Conservation (phyloP, 2,888 invertebrate genomes). For the Acanthosepion esculentum region DNA sequence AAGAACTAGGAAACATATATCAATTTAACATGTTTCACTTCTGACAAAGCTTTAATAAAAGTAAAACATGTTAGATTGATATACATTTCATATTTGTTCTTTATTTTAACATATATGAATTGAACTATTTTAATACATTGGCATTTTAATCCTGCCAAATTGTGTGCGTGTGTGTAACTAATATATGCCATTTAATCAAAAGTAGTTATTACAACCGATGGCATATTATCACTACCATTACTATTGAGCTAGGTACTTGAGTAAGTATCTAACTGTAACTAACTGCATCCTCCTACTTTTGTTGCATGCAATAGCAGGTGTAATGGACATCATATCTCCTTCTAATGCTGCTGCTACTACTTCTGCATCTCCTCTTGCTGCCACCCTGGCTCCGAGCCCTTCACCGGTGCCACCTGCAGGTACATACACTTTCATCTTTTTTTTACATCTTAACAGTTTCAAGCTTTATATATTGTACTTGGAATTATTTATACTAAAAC, state of each 20-base stretch:
- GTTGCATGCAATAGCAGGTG: conserved; percentile 43
- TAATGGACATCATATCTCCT: conserved; percentile 45
- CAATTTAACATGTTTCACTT: too few relatives aligned
- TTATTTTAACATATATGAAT: too few relatives aligned
- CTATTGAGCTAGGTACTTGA: not conserved
- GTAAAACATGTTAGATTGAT: too few relatives aligned
- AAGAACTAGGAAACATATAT: too few relatives aligned
- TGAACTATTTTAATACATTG: too few relatives aligned
- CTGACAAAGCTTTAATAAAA: too few relatives aligned
- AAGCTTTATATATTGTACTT: not conserved
- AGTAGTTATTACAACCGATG: not conserved
- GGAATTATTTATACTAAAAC: not conserved
- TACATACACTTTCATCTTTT: conserved; percentile 34
- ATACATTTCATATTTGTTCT: too few relatives aligned
- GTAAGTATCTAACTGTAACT: not conserved
- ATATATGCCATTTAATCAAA: not conserved
- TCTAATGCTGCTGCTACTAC: conserved; percentile 48
- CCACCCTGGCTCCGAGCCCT: conserved; percentile 43
- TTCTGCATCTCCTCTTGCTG: conserved; percentile 46
- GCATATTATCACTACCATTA: not conserved
- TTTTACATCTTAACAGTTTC: not conserved
- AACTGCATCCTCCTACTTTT: conserved; percentile 45
- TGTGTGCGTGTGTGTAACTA: not conserved
- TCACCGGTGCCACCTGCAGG: conserved; percentile 47
- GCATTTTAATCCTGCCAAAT: not conserved